A percentile compares a stretch with the other conserved stretches of the same genome.
Evolutionary conservation across 2,797 vertebrate species (phyloP).

Genomic region (Garrulus glandarius): DNA sequence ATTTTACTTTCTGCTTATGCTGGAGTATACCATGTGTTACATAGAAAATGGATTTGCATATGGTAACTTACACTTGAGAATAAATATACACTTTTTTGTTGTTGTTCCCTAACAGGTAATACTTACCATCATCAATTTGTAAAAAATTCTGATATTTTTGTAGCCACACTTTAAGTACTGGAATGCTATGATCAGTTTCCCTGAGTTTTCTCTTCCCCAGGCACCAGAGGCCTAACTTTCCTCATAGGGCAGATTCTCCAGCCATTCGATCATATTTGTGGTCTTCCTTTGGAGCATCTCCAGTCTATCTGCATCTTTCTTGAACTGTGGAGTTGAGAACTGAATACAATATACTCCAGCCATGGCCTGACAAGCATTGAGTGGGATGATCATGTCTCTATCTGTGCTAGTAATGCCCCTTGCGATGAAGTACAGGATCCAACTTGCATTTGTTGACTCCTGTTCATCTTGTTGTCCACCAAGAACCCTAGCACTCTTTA

Average conservation of each 20-base stretch:
- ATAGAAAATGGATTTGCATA: background rate
- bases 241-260: background rate
- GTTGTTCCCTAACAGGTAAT: background rate
- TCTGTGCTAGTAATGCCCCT: background rate
- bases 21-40: background rate
- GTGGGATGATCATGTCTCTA: background rate
- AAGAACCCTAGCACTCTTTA: background rate
- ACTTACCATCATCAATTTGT: background rate
- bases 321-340: background rate
- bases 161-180: background rate
- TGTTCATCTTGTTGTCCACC: background rate
- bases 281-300: background rate
- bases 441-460: background rate
- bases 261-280: background rate
- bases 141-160: background rate
- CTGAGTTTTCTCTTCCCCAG: background rate
- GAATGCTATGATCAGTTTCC: background rate
- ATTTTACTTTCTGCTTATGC: background rate
- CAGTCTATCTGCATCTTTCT: background rate
- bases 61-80: background rate
- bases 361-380: fast-evolving
- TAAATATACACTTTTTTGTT: background rate
- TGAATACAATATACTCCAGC: background rate
- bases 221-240: background rate
- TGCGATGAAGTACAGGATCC: background rate